Evolutionary conservation across 2,113 vertebrate genomes (phyloP), one percentile per base, ranked within the genome.

Genomic region (Dinomys branickii): DNA sequence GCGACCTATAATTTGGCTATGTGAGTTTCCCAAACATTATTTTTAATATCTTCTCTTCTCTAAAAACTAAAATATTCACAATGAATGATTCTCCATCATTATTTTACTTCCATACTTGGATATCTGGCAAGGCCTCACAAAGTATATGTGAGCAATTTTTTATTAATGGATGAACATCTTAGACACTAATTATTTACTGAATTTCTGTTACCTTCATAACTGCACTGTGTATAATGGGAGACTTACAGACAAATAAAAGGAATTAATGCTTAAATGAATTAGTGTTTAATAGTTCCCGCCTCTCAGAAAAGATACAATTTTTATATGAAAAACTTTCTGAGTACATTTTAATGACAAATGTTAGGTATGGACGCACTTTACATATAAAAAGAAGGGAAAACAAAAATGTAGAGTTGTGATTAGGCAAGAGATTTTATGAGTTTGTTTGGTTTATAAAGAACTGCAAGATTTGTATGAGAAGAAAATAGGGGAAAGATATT

Each of bases 1-100:
- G 94, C 92, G 61, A 85, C 28, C 1, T 89, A 44, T 59, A 96
- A 78, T 75, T 84, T 95, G 56, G 12, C 75, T 95, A 80, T 54
- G 3, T 59, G n/a, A 81, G 6, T 84, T 88, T 94, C 58, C 56
- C n/a, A 80, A 84, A 94, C 44, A n/a, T 28, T 85, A 82, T 91
- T 97, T 96, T 33, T 86, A 86, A 90, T 44, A n/a, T 82, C 26
- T 78, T 93, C 41, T 96, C 56, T 91, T 65, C 33, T 52, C 26
- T 94, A 58, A 95, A 95, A 84, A 58, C 59, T 65, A 67, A 65
- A 28, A 35, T 59, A 92, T 13, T 73, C 9, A 77, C 67, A 86
- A 54, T 84, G 61, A 88, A 50, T 26, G 2, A 73, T 81, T 90
- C 12, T 67, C 26, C 3, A 44, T 58, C 30, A 83, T 50, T 85